phyloP scores from a whole-genome alignment of 2,888 invertebrate species.

The Prosapia bicincta region DNA sequence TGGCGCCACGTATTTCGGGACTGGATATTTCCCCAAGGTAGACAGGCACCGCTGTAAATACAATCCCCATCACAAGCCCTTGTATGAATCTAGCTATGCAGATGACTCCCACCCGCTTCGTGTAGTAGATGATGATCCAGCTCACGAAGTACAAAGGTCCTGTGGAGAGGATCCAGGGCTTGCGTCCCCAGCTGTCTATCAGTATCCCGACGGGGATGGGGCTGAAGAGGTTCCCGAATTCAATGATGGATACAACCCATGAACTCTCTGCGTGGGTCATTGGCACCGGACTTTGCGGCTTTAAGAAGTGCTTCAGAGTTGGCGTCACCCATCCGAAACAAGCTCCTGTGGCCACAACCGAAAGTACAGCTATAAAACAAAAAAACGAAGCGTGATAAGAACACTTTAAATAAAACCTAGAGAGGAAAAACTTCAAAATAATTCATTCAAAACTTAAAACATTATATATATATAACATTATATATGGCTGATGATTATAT shows the following conservation, averaged over 20 bases:
- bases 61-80: constrained; percentile 24
- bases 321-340: constrained; percentile 33
- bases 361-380: constrained; percentile 20
- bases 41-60: constrained; percentile 27
- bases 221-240: constrained; percentile 28
- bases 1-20: constrained; percentile 22
- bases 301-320: constrained; percentile 13
- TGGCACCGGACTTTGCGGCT: constrained; percentile 21
- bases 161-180: constrained; percentile 33
- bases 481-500: too few species aligned
- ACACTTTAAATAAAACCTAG: too few species aligned
- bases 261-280: constrained; percentile 30
- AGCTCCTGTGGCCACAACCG: constrained; percentile 26
- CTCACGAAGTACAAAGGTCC: constrained; percentile 35
- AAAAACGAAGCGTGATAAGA: too few species aligned
- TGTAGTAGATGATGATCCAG: constrained; percentile 36
- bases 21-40: constrained; percentile 31
- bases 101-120: constrained; percentile 31
- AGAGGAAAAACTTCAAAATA: too few species aligned
- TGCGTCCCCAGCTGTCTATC: constrained; percentile 35
- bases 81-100: constrained; percentile 33
- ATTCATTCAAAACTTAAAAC: too few species aligned
- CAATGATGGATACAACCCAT: constrained; percentile 31
- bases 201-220: constrained; percentile 31
- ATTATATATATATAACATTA: too few species aligned